A percentile compares a stretch with the other conserved stretches of the same genome.
Evolutionary conservation across 92 coral and sea anemone species (phyloP).

Genomic region (Parazoanthus swiftii): DNA sequence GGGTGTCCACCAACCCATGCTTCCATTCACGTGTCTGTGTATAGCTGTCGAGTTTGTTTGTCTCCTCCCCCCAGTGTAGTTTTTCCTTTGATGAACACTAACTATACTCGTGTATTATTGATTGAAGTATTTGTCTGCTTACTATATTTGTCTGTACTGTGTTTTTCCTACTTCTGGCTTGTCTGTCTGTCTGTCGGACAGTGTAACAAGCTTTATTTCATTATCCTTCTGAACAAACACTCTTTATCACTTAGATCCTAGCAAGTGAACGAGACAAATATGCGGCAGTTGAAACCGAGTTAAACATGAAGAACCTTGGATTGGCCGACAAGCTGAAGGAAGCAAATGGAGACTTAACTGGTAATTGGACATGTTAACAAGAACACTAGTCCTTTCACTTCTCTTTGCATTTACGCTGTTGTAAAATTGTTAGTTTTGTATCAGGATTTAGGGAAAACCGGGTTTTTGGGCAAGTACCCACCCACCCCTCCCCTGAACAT

Average conservation of each 20-base stretch:
- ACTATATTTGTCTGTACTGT: no score
- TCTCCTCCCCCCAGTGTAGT: no score
- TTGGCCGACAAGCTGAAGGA: conserved; percentile 91
- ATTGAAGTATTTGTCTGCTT: no score
- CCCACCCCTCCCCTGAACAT: no score
- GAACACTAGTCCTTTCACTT: neutral
- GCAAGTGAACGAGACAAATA: conserved; percentile 84
- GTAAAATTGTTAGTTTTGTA: no score
- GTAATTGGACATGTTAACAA: conserved; percentile 39
- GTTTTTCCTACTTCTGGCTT: neutral
- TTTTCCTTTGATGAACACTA: neutral
- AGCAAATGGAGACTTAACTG: conserved; percentile 76
- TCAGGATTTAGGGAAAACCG: no score
- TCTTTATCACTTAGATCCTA: conserved; percentile 58
- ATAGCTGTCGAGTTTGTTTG: no score
- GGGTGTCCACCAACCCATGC: no score
- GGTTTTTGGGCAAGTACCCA: no score
- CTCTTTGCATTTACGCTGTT: neutral
- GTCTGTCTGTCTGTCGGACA: neutral
- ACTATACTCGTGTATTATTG: neutral
- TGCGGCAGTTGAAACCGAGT: conserved; percentile 86
- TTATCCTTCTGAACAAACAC: neutral
- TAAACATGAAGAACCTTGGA: conserved; percentile 86
- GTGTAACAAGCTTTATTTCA: no score
- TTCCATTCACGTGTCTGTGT: no score